Evolutionary conservation across 2,888 invertebrate species (phyloP).

Genomic region (Metellina segmentata): DNA sequence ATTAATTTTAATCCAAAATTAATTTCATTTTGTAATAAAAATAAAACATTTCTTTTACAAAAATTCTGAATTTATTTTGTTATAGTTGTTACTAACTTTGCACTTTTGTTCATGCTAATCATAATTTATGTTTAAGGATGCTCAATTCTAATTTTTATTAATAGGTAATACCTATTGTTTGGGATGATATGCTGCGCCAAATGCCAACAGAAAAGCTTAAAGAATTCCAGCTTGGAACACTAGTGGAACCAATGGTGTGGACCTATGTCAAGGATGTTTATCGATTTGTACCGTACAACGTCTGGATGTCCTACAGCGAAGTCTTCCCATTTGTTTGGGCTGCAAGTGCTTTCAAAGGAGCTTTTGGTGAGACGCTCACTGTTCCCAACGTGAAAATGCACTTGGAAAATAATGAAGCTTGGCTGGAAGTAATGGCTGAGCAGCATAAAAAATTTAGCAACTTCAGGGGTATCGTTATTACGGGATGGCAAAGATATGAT

Average conservation of each 20-base stretch:
- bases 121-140: background rate
- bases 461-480: slow-evolving; percentile 79
- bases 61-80: background rate
- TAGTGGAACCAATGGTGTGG: slow-evolving; percentile 91
- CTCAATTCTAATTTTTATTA: background rate
- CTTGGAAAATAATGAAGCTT: slow-evolving; percentile 87
- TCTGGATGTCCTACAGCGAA: slow-evolving; percentile 87
- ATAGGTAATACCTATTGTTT: slow-evolving; percentile 85
- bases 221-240: slow-evolving; percentile 84
- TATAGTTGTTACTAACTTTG: background rate
- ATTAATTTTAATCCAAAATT: background rate
- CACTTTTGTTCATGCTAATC: background rate
- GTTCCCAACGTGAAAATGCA: slow-evolving; percentile 86
- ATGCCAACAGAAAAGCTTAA: slow-evolving; percentile 84
- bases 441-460: slow-evolving; percentile 78
- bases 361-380: slow-evolving; percentile 87
- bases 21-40: background rate
- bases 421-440: slow-evolving; percentile 83
- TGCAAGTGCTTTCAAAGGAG: slow-evolving; percentile 89
- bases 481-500: slow-evolving; percentile 80
- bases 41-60: background rate
- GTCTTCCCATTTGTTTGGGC: slow-evolving; percentile 88
- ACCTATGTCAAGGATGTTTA: slow-evolving; percentile 88
- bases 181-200: slow-evolving; percentile 90
- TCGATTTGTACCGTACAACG: slow-evolving; percentile 81